A percentile compares a stretch with the other conserved stretches of the same genome.
These are phyloP conservation scores for Rana temporaria DNA, from an alignment of 2,113 vertebrate species.

Conservation along the genomic window DNA sequence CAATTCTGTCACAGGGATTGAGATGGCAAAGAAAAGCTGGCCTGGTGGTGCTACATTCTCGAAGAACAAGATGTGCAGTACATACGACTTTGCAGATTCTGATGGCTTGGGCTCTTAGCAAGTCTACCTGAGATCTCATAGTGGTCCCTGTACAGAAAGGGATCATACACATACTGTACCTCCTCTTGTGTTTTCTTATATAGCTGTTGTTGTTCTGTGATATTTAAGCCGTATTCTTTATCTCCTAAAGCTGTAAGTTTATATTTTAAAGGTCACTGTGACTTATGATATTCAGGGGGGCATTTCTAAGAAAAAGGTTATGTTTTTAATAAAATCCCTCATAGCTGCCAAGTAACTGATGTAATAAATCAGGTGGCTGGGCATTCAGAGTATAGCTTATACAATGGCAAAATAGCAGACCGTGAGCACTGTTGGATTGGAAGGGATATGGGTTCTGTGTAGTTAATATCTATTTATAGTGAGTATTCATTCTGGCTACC, in stretches of 20 bases:
- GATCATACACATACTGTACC: neutral
- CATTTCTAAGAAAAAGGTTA: neutral
- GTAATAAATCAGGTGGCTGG: neutral
- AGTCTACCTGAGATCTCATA: neutral
- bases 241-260: neutral
- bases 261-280: slow-evolving; percentile 34
- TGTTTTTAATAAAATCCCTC: neutral
- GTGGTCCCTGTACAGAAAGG: neutral
- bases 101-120: neutral
- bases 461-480: no score
- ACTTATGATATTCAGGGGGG: slow-evolving; percentile 11
- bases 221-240: neutral
- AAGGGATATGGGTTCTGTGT: no score
- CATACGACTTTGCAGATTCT: no score
- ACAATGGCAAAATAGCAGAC: no score
- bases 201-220: neutral
- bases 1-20: no score
- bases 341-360: neutral
- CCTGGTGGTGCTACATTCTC: no score
- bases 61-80: no score
- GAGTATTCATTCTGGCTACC: no score
- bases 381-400: no score
- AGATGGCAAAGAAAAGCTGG: no score
- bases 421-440: no score
- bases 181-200: neutral